phyloP scores from a whole-genome alignment of 2,113 vertebrate genomes.

The Synchiropus splendidus region DNA sequence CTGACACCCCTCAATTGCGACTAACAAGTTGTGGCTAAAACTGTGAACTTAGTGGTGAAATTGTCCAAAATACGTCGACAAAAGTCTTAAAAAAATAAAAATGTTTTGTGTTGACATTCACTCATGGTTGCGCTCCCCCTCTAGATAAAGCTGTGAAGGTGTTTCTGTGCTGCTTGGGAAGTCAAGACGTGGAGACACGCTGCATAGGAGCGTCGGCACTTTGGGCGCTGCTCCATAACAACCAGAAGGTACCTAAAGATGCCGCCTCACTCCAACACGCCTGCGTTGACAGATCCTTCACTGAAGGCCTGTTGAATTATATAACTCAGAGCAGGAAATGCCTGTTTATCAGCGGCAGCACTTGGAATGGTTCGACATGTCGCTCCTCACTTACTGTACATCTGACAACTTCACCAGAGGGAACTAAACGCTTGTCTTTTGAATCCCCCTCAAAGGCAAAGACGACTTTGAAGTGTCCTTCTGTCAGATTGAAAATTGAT shows the following conservation, averaged over 20 bases:
- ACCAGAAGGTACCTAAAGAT: constrained; percentile 75
- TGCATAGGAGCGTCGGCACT: constrained; percentile 83
- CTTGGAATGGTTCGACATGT: too few species aligned
- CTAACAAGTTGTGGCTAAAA: too few species aligned
- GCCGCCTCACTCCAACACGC: background rate
- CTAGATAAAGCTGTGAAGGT: constrained; percentile 76
- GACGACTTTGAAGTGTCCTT: constrained; percentile 83
- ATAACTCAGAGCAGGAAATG: too few species aligned
- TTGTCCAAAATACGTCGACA: too few species aligned
- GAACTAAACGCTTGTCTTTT: constrained; percentile 12
- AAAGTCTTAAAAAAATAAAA: too few species aligned
- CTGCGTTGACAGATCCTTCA: too few species aligned
- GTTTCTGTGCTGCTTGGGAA: constrained; percentile 76
- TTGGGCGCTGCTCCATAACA: constrained; percentile 89
- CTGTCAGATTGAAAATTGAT: constrained; percentile 79
- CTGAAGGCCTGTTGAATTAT: too few species aligned
- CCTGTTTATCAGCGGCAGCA: too few species aligned
- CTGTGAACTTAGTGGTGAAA: too few species aligned
- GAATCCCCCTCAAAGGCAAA: constrained; percentile 74
- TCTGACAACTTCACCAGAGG: constrained; percentile 1
- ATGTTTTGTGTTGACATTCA: too few species aligned
- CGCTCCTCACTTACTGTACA: too few species aligned
- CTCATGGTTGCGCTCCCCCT: background rate
- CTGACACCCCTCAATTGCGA: too few species aligned
- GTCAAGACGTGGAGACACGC: constrained; percentile 58